Percentiles rank a stretch among this genome's conserved stretches.
These are phyloP conservation scores for Oreotrochilus melanogaster DNA, from an alignment of 2,113 vertebrate species.

Conservation along the genomic window DNA sequence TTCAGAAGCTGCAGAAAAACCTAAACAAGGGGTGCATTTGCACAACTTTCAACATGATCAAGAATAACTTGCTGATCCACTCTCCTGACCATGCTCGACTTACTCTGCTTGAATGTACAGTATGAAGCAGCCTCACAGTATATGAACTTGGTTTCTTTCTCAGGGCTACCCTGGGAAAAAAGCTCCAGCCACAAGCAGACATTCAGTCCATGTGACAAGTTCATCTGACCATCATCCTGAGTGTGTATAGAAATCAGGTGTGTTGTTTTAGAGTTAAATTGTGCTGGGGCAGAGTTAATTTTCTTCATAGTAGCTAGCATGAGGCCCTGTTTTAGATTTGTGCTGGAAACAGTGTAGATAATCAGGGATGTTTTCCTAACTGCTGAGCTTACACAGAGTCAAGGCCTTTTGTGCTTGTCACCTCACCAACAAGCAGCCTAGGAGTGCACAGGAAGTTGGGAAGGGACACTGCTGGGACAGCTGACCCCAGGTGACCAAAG, in stretches of 20 bases:
- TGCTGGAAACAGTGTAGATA: background rate
- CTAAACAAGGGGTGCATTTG: background rate
- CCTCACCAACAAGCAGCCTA: no score
- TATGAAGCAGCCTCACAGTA: background rate
- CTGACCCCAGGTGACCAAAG: no score
- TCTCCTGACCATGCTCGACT: background rate
- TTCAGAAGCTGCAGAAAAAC: background rate
- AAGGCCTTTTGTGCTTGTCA: background rate
- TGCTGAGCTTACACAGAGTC: background rate
- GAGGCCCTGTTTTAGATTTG: background rate
- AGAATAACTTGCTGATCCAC: background rate
- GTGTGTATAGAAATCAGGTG: background rate
- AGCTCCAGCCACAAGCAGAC: background rate
- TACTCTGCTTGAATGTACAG: background rate
- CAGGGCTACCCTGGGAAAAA: background rate
- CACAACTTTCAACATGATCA: background rate
- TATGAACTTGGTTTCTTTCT: background rate
- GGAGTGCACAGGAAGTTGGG: no score
- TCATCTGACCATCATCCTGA: background rate
- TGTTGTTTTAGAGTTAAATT: background rate
- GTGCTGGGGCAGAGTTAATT: background rate
- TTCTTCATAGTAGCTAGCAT: background rate
- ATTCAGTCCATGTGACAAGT: background rate
- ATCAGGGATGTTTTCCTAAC: fast-evolving
- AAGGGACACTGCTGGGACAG: no score